Evolutionary conservation across 2,113 vertebrate species (phyloP).

Genomic region (Vanacampus margaritifer): DNA sequence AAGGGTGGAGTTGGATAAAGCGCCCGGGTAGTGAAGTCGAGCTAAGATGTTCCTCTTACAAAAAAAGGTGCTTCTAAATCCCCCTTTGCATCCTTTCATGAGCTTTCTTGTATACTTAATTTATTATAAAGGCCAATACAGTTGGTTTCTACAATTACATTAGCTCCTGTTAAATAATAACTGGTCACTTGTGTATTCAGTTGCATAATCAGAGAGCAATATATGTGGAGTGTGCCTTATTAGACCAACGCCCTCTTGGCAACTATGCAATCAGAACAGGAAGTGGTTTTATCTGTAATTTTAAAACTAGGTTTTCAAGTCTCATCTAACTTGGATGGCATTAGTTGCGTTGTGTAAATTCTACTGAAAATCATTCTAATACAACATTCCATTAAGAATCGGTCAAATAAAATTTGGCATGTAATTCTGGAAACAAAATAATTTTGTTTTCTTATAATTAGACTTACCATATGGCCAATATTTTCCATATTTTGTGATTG

Average conservation of each 20-base stretch:
- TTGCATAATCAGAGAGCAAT: constrained; percentile 11
- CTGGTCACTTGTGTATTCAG: background rate
- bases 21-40: background rate
- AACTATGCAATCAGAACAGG: background rate
- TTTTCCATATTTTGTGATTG: no score
- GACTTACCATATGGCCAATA: no score
- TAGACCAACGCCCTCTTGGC: constrained; percentile 1
- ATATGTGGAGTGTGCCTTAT: constrained; percentile 31
- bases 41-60: constrained; percentile 7
- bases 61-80: constrained; percentile 37
- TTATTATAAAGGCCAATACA: constrained; percentile 23
- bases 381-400: background rate
- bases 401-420: no score
- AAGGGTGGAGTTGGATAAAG: background rate
- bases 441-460: no score
- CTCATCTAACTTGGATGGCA: background rate
- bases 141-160: constrained; percentile 1
- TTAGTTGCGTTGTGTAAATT: background rate
- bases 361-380: background rate
- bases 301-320: background rate
- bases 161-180: constrained; percentile 11
- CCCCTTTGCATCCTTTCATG: constrained; percentile 52
- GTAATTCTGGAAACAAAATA: no score
- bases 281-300: background rate
- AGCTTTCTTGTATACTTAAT: constrained; percentile 31